Percentiles rank a stretch among this genome's conserved stretches.
phyloP scores from a whole-genome alignment of 2,113 vertebrate genomes.

The Shinisaurus crocodilurus region DNA sequence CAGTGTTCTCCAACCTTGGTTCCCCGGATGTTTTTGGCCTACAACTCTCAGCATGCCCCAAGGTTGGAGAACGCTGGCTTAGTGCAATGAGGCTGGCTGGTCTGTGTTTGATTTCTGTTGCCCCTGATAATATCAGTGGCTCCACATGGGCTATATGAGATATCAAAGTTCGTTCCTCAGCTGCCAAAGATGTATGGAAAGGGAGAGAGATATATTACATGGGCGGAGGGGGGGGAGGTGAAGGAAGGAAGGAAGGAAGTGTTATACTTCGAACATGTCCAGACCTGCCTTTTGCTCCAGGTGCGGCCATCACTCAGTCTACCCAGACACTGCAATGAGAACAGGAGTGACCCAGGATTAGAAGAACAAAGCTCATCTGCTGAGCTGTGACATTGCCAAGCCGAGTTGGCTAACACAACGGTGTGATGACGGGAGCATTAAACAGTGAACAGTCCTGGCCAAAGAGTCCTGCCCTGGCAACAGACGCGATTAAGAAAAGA shows the following conservation, averaged over 20 bases:
- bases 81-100: constrained; percentile 2
- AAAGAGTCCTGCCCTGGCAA: background rate
- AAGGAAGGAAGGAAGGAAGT: constrained; percentile 60
- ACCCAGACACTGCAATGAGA: constrained; percentile 60
- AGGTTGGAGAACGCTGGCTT: too few species aligned
- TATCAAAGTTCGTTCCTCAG: constrained; percentile 2
- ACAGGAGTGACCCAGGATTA: background rate
- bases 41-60: too few species aligned
- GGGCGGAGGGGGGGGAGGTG: constrained; percentile 45
- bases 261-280: constrained; percentile 60
- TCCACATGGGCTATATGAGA: constrained; percentile 41
- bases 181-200: constrained; percentile 5
- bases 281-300: constrained; percentile 36
- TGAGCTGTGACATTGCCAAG: background rate
- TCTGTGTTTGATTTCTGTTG: constrained; percentile 23
- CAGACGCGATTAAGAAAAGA: constrained; percentile 11
- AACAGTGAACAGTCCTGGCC: background rate
- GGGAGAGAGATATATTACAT: constrained; percentile 60
- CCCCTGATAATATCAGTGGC: accelerated
- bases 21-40: too few species aligned
- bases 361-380: background rate
- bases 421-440: background rate
- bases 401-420: accelerated
- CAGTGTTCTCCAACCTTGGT: too few species aligned
- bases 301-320: constrained; percentile 60